These are phyloP conservation scores for Agriopis marginaria DNA, from an alignment of 2,888 invertebrate genomes.

Conservation along the genomic window DNA sequence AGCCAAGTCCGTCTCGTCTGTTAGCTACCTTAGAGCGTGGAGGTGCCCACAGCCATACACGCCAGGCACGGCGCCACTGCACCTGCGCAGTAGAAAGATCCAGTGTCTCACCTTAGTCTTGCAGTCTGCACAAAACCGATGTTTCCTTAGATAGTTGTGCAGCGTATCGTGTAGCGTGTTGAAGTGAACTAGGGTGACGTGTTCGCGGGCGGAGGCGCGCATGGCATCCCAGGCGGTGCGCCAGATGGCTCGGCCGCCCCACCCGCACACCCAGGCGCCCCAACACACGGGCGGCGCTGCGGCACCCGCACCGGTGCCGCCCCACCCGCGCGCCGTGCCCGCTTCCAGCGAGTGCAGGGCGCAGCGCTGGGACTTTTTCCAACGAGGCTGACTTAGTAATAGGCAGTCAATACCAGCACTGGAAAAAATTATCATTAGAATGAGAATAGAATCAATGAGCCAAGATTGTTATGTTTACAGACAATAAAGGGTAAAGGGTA, in stretches of 20 bases:
- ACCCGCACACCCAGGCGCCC: conserved; percentile 91
- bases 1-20: too few species aligned
- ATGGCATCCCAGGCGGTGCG: conserved; percentile 94
- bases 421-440: conserved; percentile 21
- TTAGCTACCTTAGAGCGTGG: too few species aligned
- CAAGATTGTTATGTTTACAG: not conserved
- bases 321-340: conserved; percentile 91
- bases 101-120: conserved; percentile 92
- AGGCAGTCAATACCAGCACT: conserved; percentile 92
- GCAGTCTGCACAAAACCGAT: conserved; percentile 97
- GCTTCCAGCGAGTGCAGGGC: conserved; percentile 96
- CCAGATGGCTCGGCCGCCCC: conserved; percentile 89
- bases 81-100: not conserved
- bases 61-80: too few species aligned
- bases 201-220: conserved; percentile 92
- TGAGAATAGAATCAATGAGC: not conserved
- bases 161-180: conserved; percentile 94
- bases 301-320: conserved; percentile 78
- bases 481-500: too few species aligned
- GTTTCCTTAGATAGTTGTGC: conserved; percentile 96
- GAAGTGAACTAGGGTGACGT: conserved; percentile 95
- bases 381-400: conserved; percentile 92
- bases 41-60: too few species aligned
- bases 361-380: conserved; percentile 96
- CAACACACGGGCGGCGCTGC: conserved; percentile 91